phyloP scores from a whole-genome alignment of 2,888 invertebrate genomes.

The Ferrisia virgata region DNA sequence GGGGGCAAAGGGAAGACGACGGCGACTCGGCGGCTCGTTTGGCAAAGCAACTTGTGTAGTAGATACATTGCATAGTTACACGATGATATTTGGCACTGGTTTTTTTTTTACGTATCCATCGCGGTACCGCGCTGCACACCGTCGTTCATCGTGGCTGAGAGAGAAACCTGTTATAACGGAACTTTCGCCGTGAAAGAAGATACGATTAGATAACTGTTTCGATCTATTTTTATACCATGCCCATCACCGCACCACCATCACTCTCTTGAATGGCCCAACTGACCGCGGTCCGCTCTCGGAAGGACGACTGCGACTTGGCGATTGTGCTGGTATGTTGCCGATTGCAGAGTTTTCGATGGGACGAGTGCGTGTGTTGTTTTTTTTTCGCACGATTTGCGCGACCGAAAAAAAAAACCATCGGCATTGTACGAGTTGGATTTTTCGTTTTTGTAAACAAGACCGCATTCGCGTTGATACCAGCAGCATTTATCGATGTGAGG shows the following conservation, averaged over 20 bases:
- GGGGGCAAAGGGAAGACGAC: background rate
- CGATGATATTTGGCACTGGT: background rate
- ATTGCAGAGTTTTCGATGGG: too few relatives aligned
- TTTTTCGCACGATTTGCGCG: too few relatives aligned
- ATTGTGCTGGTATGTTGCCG: too few relatives aligned
- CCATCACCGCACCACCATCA: background rate
- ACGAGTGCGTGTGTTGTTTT: too few relatives aligned
- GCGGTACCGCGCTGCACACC: too few relatives aligned
- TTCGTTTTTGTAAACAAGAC: too few relatives aligned
- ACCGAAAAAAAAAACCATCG: too few relatives aligned
- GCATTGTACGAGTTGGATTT: too few relatives aligned
- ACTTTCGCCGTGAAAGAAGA: background rate
- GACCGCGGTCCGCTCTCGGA: background rate
- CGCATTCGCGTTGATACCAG: background rate
- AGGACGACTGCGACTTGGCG: background rate
- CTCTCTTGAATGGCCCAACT: background rate
- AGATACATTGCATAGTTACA: background rate
- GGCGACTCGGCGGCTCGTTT: background rate
- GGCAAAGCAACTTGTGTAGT: background rate
- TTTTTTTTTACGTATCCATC: too few relatives aligned
- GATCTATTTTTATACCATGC: conserved; percentile 7
- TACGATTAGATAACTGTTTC: conserved; percentile 11
- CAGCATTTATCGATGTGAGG: background rate
- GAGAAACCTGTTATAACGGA: conserved; percentile 2
- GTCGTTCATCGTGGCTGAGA: background rate